A percentile compares a stretch with the other conserved stretches of the same genome.
These are phyloP conservation scores for Torymus auratus DNA, from an alignment of 2,888 invertebrate genomes.

Conservation along the genomic window DNA sequence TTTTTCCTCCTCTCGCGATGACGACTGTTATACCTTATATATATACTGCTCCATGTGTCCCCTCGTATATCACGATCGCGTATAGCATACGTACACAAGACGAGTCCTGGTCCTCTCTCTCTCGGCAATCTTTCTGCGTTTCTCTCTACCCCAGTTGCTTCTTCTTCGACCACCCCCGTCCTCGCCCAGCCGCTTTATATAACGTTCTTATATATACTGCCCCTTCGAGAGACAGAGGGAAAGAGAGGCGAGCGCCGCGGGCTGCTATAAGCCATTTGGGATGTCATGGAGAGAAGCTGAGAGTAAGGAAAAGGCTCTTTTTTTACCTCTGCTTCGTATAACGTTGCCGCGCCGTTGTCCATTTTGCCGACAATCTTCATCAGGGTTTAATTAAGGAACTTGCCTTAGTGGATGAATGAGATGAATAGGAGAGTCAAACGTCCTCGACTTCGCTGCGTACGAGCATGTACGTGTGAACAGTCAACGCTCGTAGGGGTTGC, in stretches of 20 bases:
- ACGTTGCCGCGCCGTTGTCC: slow-evolving; percentile 67
- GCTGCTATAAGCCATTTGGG: no score
- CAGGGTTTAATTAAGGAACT: slow-evolving; percentile 76
- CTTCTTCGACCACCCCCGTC: no score
- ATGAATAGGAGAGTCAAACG: slow-evolving; percentile 74
- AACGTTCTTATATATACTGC: no score
- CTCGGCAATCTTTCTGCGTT: no score
- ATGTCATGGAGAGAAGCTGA: background rate
- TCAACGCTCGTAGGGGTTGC: background rate
- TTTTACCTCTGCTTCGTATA: background rate
- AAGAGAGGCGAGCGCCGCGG: background rate
- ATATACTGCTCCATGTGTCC: no score
- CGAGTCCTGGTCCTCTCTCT: no score
- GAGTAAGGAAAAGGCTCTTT: background rate
- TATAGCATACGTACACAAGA: no score
- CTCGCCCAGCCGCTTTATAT: no score
- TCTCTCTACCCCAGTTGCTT: no score
- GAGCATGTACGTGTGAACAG: background rate
- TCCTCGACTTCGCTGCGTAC: slow-evolving; percentile 59
- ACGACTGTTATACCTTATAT: no score
- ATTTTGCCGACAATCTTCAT: slow-evolving; percentile 76
- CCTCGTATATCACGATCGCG: no score
- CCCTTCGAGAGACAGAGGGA: background rate
- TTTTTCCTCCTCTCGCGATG: no score
- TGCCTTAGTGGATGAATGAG: slow-evolving; percentile 72